phyloP scores from a whole-genome alignment of 2,113 vertebrate species.

The Xenopus tropicalis region DNA sequence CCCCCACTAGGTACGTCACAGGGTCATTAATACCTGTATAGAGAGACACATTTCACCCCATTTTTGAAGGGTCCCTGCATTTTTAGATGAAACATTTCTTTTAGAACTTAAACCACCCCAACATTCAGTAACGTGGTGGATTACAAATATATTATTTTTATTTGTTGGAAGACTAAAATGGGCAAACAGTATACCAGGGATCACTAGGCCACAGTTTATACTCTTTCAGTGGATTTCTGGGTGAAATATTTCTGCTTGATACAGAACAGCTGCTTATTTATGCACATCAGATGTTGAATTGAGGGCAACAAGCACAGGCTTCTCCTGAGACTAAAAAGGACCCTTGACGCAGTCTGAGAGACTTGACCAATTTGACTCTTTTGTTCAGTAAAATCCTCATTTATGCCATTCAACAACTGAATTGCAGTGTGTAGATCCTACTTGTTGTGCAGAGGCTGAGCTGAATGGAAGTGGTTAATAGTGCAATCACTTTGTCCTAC shows the following conservation, averaged over 20 bases:
- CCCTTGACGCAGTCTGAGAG: not conserved
- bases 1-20: no score
- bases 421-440: not conserved
- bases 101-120: no score
- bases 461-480: slow-evolving; percentile 1
- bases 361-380: not conserved
- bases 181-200: no score
- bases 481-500: not conserved
- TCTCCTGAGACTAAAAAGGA: not conserved
- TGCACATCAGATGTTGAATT: not conserved
- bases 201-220: not conserved
- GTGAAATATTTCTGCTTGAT: not conserved
- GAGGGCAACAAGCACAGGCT: not conserved
- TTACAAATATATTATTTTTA: no score
- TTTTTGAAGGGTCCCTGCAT: no score
- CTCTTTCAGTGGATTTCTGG: not conserved
- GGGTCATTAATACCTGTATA: no score
- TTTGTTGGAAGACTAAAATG: no score
- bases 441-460: not conserved
- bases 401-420: not conserved
- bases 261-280: not conserved
- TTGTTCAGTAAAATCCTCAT: not conserved
- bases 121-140: no score
- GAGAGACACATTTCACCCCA: no score
- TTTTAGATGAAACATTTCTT: no score